phyloP scores from a whole-genome alignment of 2,888 invertebrate genomes.

The Drosophila paramelanica region DNA sequence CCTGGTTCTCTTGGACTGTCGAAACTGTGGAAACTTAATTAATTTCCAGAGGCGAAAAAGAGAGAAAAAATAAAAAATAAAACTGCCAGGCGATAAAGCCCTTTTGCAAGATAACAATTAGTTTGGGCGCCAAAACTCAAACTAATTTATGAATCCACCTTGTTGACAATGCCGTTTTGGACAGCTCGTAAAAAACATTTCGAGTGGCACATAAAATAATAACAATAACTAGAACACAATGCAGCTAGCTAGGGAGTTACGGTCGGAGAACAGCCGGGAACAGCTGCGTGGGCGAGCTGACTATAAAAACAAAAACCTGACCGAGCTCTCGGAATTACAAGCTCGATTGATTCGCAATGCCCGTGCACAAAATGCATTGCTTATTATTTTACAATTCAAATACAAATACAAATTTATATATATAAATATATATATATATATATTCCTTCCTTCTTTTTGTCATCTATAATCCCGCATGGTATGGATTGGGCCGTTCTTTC shows the following conservation, averaged over 20 bases:
- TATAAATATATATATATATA: neutral
- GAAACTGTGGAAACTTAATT: slow-evolving; percentile 76
- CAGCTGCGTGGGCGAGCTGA: slow-evolving; percentile 48
- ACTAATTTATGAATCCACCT: slow-evolving; percentile 72
- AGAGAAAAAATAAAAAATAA: slow-evolving; percentile 23
- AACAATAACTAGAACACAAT: slow-evolving; percentile 41
- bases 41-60: slow-evolving; percentile 49
- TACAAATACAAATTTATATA: slow-evolving; percentile 21
- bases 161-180: slow-evolving; percentile 72
- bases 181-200: slow-evolving; percentile 66
- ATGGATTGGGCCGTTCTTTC: slow-evolving; percentile 11
- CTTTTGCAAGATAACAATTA: slow-evolving; percentile 68
- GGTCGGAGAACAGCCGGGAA: slow-evolving; percentile 12
- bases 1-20: neutral
- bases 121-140: slow-evolving; percentile 52
- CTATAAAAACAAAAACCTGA: slow-evolving; percentile 13
- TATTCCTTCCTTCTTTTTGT: slow-evolving; percentile 36
- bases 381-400: slow-evolving; percentile 38
- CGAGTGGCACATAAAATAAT: slow-evolving; percentile 44
- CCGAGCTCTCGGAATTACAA: slow-evolving; percentile 63
- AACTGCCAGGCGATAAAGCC: slow-evolving; percentile 59
- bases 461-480: slow-evolving; percentile 45
- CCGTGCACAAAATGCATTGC: slow-evolving; percentile 10
- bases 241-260: neutral
- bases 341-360: slow-evolving; percentile 76